Conservation (phyloP, 2,797 vertebrate species). For the Anguilla obscura region DNA sequence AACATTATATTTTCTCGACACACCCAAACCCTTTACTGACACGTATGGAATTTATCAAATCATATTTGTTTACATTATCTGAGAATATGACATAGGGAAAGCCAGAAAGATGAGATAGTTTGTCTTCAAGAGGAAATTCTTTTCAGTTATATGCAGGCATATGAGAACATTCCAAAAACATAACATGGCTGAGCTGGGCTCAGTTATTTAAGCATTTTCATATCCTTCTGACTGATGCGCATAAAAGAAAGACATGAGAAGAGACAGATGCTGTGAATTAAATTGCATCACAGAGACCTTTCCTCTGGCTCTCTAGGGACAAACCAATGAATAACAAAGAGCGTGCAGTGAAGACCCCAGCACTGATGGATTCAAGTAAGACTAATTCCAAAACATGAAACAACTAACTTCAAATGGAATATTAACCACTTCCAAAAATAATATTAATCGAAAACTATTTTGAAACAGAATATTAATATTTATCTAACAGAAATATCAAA, state of each 20-base stretch:
- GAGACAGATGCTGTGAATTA: constrained; percentile 1
- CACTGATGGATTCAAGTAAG: neutral
- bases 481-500: neutral
- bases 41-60: too few species aligned
- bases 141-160: too few species aligned
- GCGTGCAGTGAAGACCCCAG: neutral
- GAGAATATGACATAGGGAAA: too few species aligned
- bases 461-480: neutral
- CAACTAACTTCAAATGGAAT: neutral
- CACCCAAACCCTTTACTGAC: too few species aligned
- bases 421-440: neutral
- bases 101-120: too few species aligned
- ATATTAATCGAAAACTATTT: neutral
- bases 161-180: too few species aligned
- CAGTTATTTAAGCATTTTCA: neutral
- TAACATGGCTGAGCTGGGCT: neutral
- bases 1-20: too few species aligned
- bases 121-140: too few species aligned
- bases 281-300: neutral
- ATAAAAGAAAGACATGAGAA: neutral
- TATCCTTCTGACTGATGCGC: neutral
- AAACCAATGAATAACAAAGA: neutral
- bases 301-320: neutral
- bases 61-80: too few species aligned
- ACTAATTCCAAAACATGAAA: neutral